Evolutionary conservation across 2,888 invertebrate genomes (phyloP).

Genomic region (Dryococelus australis): DNA sequence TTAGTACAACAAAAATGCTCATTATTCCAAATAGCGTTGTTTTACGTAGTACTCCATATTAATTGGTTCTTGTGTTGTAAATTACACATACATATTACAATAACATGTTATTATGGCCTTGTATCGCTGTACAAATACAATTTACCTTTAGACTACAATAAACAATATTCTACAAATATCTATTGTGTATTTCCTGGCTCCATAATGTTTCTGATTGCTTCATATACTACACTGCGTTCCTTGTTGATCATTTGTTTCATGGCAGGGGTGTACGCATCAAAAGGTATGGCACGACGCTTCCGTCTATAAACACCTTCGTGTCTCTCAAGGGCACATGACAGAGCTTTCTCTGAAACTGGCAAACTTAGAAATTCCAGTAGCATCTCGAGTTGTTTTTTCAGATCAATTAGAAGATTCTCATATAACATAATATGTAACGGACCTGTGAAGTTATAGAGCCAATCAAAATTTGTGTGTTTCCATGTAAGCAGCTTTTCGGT

Average conservation of each 20-base stretch:
- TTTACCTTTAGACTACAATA: no score
- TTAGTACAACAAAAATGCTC: no score
- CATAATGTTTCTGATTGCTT: conserved; percentile 54
- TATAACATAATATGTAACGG: conserved; percentile 75
- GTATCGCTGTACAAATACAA: no score
- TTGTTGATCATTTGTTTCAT: conserved; percentile 65
- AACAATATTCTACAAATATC: no score
- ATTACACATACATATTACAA: no score
- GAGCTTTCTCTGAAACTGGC: conserved; percentile 56
- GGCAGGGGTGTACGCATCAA: conserved; percentile 71
- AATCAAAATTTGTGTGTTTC: conserved; percentile 73
- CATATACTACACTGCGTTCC: conserved; percentile 63
- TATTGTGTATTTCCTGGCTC: background rate
- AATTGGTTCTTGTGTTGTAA: no score
- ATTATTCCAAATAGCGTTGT: no score
- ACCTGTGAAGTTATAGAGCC: conserved; percentile 74
- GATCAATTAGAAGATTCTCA: conserved; percentile 69
- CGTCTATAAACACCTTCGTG: conserved; percentile 78
- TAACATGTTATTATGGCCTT: no score
- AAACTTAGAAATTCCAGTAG: conserved; percentile 68
- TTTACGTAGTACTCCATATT: no score
- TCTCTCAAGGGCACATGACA: conserved; percentile 67
- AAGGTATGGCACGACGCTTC: conserved; percentile 65
- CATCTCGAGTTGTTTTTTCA: conserved; percentile 65
- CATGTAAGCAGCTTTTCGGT: conserved; percentile 70